These are phyloP conservation scores for Poeciliopsis paucimaculata DNA, from an alignment of 2,797 vertebrate species.

Conservation along the genomic window DNA sequence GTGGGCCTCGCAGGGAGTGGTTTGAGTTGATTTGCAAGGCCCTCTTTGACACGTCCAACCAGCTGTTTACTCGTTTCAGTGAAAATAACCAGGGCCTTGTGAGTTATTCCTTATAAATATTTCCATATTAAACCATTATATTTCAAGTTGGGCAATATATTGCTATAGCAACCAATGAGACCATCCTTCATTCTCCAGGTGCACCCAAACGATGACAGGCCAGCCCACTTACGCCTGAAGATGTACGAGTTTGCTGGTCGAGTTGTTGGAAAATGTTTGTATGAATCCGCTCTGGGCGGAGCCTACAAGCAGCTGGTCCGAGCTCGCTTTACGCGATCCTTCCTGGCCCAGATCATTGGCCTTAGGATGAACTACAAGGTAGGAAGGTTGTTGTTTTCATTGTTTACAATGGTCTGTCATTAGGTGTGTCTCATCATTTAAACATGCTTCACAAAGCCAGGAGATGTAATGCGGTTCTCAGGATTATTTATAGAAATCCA, in stretches of 20 bases:
- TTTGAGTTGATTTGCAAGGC: conserved; percentile 96
- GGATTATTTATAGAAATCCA: conserved; percentile 38
- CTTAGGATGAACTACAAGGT: conserved; percentile 99
- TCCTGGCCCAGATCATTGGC: conserved; percentile 98
- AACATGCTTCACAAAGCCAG: conserved; percentile 37
- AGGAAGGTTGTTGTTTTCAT: conserved; percentile 47
- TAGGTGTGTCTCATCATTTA: conserved; percentile 47
- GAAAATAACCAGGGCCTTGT: conserved; percentile 98
- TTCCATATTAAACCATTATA: neutral
- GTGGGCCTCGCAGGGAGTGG: conserved; percentile 97
- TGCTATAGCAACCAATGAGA: neutral
- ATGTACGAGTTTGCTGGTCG: conserved; percentile 97
- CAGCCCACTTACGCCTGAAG: conserved; percentile 88
- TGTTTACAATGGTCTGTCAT: conserved; percentile 58
- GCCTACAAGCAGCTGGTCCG: conserved; percentile 96
- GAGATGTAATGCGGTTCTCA: conserved; percentile 46
- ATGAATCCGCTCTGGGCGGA: conserved; percentile 95
- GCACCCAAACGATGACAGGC: conserved; percentile 93
- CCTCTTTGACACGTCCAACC: conserved; percentile 94
- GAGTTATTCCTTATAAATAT: conserved; percentile 31
- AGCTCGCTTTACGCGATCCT: conserved; percentile 96
- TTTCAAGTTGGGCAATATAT: neutral
- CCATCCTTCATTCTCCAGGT: conserved; percentile 80
- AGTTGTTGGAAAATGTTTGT: conserved; percentile 96
- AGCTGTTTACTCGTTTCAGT: conserved; percentile 95